Conservation (phyloP, 2,888 invertebrate genomes). For the Erebia palarica region DNA sequence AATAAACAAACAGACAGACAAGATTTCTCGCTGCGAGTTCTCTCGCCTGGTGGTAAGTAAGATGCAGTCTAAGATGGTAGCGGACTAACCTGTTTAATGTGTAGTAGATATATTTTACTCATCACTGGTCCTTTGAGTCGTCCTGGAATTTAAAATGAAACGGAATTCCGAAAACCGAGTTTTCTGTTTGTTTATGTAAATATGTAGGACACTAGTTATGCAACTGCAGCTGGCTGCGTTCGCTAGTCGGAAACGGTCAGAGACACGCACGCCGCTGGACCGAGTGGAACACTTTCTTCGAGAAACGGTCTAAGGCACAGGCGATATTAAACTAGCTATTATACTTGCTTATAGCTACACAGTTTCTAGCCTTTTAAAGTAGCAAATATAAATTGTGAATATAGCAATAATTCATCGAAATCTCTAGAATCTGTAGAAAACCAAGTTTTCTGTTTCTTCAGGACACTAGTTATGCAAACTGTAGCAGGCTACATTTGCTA, state of each 20-base stretch:
- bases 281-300: constrained; percentile 41
- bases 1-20: too few species aligned
- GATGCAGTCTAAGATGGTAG: too few species aligned
- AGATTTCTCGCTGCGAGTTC: too few species aligned
- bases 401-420: not conserved
- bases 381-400: not conserved
- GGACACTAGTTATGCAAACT: constrained; percentile 32
- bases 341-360: not conserved
- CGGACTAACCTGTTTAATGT: too few species aligned
- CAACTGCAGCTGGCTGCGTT: constrained; percentile 25
- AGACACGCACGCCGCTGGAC: constrained; percentile 31
- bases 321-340: constrained; percentile 3
- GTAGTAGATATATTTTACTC: too few species aligned
- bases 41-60: too few species aligned
- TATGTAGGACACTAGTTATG: constrained; percentile 29
- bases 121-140: too few species aligned
- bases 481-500: constrained; percentile 15
- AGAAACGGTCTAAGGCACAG: constrained; percentile 22
- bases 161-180: too few species aligned
- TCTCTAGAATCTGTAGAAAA: too few species aligned
- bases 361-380: not conserved
- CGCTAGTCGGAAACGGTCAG: constrained; percentile 33
- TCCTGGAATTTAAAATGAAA: too few species aligned
- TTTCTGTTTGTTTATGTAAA: too few species aligned
- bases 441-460: not conserved